These are phyloP conservation scores for Harpagoxenus sublaevis DNA, from an alignment of 2,888 invertebrate species.

Conservation along the genomic window DNA sequence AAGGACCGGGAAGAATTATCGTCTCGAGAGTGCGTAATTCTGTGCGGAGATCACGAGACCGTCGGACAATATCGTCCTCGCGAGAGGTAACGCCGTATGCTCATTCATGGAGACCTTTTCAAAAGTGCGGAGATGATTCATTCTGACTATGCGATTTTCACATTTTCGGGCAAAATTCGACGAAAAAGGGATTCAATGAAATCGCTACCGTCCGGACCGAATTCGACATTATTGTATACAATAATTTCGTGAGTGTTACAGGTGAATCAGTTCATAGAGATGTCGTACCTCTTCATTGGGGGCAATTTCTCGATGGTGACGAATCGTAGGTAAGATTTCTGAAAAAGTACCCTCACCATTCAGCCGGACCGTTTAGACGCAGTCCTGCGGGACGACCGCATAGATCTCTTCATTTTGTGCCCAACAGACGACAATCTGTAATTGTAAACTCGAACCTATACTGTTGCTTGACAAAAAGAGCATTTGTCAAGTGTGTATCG, in stretches of 20 bases:
- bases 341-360: slow-evolving; percentile 56
- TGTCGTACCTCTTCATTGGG: slow-evolving; percentile 70
- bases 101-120: slow-evolving; percentile 63
- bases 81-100: slow-evolving; percentile 47
- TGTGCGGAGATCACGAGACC: slow-evolving; percentile 56
- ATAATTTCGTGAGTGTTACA: slow-evolving; percentile 65
- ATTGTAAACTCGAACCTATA: slow-evolving; percentile 62
- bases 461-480: slow-evolving; percentile 65
- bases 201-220: slow-evolving; percentile 60
- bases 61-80: slow-evolving; percentile 60
- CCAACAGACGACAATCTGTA: slow-evolving; percentile 52
- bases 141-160: slow-evolving; percentile 64
- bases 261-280: slow-evolving; percentile 69
- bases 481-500: slow-evolving; percentile 76
- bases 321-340: slow-evolving; percentile 66
- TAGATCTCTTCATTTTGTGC: slow-evolving; percentile 48
- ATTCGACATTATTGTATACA: slow-evolving; percentile 68
- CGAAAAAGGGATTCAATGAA: slow-evolving; percentile 70
- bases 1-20: slow-evolving; percentile 46
- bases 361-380: slow-evolving; percentile 48
- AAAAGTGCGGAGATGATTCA: slow-evolving; percentile 61
- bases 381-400: slow-evolving; percentile 45
- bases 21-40: slow-evolving; percentile 59
- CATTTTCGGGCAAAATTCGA: slow-evolving; percentile 28
- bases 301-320: slow-evolving; percentile 73